phyloP scores from a whole-genome alignment of 2,797 vertebrate genomes.

The Xiphorhynchus erythropygius region DNA sequence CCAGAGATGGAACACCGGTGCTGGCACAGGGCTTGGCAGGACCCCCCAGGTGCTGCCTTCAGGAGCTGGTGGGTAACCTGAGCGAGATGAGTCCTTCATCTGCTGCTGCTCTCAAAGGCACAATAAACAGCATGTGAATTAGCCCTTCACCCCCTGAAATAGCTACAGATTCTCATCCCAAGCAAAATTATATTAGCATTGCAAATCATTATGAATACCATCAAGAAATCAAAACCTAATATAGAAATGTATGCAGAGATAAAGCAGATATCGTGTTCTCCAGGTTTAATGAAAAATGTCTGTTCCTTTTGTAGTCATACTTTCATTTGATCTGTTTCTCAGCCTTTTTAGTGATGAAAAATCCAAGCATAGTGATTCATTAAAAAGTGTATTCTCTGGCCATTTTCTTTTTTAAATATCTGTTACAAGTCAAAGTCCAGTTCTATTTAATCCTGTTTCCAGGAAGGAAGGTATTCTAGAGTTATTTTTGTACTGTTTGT shows the following conservation, averaged over 20 bases:
- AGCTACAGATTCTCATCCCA: conserved; percentile 69
- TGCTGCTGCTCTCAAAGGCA: conserved; percentile 49
- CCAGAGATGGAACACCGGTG: neutral
- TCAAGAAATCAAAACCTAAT: conserved; percentile 65
- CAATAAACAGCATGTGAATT: conserved; percentile 62
- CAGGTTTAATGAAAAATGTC: conserved; percentile 56
- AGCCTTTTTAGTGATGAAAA: neutral
- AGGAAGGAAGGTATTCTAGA: neutral
- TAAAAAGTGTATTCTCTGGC: neutral
- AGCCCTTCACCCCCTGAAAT: conserved; percentile 60
- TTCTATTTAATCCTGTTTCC: neutral
- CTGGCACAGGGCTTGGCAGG: neutral
- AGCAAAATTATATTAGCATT: conserved; percentile 72
- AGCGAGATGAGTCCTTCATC: conserved; percentile 61
- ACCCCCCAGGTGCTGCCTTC: neutral
- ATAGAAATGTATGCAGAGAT: conserved; percentile 58
- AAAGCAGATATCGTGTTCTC: conserved; percentile 47
- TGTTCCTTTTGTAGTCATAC: neutral
- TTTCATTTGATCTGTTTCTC: neutral
- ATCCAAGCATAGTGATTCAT: neutral
- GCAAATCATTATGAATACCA: conserved; percentile 70
- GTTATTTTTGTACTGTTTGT: neutral
- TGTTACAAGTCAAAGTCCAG: neutral
- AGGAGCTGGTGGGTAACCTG: neutral
- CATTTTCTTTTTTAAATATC: neutral